These are phyloP conservation scores for Disparrhopalites patrizii DNA, from an alignment of 2,888 invertebrate species.

Conservation along the genomic window DNA sequence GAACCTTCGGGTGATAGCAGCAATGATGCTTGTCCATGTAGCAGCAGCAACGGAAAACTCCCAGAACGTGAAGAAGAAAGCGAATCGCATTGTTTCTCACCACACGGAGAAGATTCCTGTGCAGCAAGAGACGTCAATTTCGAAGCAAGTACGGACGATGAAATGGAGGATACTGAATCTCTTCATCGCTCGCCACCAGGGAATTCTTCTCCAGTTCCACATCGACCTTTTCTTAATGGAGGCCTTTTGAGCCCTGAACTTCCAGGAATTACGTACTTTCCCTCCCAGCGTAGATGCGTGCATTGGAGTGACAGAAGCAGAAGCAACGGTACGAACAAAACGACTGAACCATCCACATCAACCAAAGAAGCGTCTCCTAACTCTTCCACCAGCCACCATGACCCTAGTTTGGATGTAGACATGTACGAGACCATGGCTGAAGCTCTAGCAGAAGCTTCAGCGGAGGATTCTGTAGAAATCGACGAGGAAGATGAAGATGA, in stretches of 20 bases:
- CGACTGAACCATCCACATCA: neutral
- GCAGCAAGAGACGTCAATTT: slow-evolving; percentile 20
- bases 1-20: neutral
- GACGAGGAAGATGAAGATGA: slow-evolving; percentile 8
- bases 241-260: neutral
- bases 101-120: slow-evolving; percentile 22
- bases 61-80: neutral
- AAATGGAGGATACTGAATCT: slow-evolving; percentile 6
- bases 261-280: neutral
- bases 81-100: neutral
- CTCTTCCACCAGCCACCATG: neutral
- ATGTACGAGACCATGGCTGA: slow-evolving; percentile 11
- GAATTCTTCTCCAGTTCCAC: slow-evolving; percentile 7
- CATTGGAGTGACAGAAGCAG: neutral
- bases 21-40: neutral
- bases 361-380: neutral
- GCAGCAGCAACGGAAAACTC: neutral
- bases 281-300: neutral
- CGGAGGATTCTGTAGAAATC: slow-evolving; percentile 5
- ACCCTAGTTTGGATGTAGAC: slow-evolving; percentile 2
- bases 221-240: neutral
- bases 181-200: neutral
- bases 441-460: neutral
- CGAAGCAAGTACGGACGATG: neutral
- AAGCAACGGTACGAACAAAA: neutral